Base-by-base conservation (phyloP, 1,140 invertebrate species). In the Euborellia annulipes region DNA sequence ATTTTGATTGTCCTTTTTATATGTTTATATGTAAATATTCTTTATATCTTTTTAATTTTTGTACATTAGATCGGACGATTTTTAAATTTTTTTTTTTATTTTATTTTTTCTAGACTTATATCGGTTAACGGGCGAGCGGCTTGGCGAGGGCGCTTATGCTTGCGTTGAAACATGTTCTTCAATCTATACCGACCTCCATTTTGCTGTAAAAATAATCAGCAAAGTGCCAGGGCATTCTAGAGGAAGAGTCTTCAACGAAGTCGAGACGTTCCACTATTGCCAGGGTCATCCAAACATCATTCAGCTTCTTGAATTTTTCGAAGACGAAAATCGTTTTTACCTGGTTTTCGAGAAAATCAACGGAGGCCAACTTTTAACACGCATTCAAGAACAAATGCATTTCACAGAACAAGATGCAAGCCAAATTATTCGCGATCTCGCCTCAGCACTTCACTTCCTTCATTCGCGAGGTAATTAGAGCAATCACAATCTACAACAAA, bases 251-350 rank as follows among this genome's bases (percentile, higher is more conserved):
- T 93, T 97, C 72, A 87, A 91, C 49, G 94, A 98, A 67, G 90
- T 98, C 54, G 92, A 98, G 68, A 96, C 91, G 52, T 97, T 97
- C 73, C 87, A 95, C 67, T 85, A 96, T 66, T 98, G 92, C 66
- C 82, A 90, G 62, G 88, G 86, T 50, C 91, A 97, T 69, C 81
- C 85, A 18, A 93, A 96, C 64, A 96, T 98, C 64, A 87, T 98
- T 60, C 91, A 97, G 66, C 75, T 98, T 58, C 82, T 90, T 55
- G 91, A 96, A 64, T 95, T 92, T 69, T 95, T 95, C 67, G 91
- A 97, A 66, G 93, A 95, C 70, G 83, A 91, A 52, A 7, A 4
- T 45, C 61, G 66, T 62, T 97, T 96, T 64, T 97, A 94, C 67
- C 76, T 97, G 62, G 89, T 98, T 50, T 97, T 98, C 69, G 92